Conservation (phyloP, 1,140 invertebrate species). For the Brachionus rubens region DNA sequence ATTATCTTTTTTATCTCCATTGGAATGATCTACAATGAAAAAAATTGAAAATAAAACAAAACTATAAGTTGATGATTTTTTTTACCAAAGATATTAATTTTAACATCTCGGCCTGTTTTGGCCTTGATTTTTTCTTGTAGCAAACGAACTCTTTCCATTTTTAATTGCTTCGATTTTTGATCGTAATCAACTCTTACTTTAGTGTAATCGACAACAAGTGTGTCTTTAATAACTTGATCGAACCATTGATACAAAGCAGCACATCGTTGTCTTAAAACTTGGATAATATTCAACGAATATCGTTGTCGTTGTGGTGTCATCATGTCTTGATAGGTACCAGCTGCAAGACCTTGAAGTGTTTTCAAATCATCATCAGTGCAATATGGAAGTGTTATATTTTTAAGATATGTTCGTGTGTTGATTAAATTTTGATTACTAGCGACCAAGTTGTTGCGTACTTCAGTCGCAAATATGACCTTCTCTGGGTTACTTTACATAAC, state of each 20-base stretch:
- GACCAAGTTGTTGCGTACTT: slow-evolving; percentile 43
- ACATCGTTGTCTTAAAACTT: slow-evolving; percentile 36
- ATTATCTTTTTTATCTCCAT: slow-evolving; percentile 18
- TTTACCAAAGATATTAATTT: slow-evolving; percentile 35
- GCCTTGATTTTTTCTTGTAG: slow-evolving; percentile 44
- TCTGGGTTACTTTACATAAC: slow-evolving; percentile 28
- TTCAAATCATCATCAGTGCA: slow-evolving; percentile 39
- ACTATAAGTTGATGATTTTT: no score
- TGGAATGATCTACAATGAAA: not conserved
- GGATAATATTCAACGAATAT: slow-evolving; percentile 25
- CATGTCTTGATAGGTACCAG: slow-evolving; percentile 39
- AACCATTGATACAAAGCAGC: slow-evolving; percentile 45
- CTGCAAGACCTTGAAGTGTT: slow-evolving; percentile 8
- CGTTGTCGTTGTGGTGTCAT: not conserved
- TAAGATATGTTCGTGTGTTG: slow-evolving; percentile 35
- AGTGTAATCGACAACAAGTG: slow-evolving; percentile 25
- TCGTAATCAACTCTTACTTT: slow-evolving; percentile 38
- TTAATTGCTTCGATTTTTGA: slow-evolving; percentile 33
- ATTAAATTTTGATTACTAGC: slow-evolving; percentile 38
- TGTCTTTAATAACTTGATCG: slow-evolving; percentile 44
- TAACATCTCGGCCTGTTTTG: slow-evolving; percentile 38
- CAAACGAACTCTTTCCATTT: slow-evolving; percentile 23
- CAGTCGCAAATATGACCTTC: slow-evolving; percentile 40
- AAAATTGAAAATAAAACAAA: not conserved
- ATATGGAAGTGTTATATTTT: slow-evolving; percentile 23